Evolutionary conservation across 2,113 vertebrate genomes (phyloP).

Genomic region (Delphinus delphis): DNA sequence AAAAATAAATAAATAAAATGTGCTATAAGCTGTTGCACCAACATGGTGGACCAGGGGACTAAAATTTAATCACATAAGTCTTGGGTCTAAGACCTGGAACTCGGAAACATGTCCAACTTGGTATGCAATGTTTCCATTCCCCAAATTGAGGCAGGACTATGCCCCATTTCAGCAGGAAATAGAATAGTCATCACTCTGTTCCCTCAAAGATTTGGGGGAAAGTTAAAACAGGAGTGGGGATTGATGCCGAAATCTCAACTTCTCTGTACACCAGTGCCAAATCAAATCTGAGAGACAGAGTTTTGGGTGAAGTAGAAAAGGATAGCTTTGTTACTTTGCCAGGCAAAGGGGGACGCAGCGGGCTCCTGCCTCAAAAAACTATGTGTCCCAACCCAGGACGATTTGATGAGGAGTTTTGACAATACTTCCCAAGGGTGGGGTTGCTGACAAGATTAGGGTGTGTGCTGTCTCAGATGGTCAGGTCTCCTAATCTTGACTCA

Average conservation of each 20-base stretch:
- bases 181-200: neutral
- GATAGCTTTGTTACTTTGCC: too few relatives aligned
- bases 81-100: neutral
- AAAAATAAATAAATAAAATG: neutral
- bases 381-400: too few relatives aligned
- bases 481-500: too few relatives aligned
- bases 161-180: neutral
- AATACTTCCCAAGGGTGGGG: too few relatives aligned
- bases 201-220: neutral
- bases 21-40: neutral
- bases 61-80: neutral
- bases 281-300: too few relatives aligned
- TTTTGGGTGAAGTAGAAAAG: too few relatives aligned
- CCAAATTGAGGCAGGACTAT: neutral
- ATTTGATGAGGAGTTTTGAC: too few relatives aligned
- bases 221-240: neutral
- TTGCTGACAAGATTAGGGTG: too few relatives aligned
- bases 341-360: too few relatives aligned
- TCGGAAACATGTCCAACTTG: neutral
- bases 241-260: neutral
- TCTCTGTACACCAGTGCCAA: too few relatives aligned
- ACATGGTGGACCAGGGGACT: neutral
- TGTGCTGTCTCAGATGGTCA: too few relatives aligned
- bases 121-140: neutral
- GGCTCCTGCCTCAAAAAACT: too few relatives aligned